Evolutionary conservation across 1,140 invertebrate genomes (phyloP).

Genomic region (Amphibalanus amphitrite): DNA sequence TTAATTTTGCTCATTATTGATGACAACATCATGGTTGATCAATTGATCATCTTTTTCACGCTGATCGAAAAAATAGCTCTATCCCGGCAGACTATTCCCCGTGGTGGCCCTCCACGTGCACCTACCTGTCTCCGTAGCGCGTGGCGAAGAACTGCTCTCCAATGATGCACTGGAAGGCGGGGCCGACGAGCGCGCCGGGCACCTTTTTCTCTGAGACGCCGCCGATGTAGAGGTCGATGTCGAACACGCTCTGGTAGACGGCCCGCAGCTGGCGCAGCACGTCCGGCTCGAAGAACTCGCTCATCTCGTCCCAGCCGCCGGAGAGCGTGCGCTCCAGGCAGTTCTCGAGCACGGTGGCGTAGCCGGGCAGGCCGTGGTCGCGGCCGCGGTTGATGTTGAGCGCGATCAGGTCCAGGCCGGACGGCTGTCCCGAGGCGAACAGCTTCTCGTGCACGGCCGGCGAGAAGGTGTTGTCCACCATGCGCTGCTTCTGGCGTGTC

Average conservation of each 20-base stretch:
- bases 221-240: constrained; percentile 22
- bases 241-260: constrained; percentile 15
- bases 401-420: constrained; percentile 23
- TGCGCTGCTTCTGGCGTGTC: constrained; percentile 71
- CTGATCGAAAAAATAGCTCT: no score
- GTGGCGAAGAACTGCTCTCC: constrained; percentile 27
- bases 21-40: no score
- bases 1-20: no score
- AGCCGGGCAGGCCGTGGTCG: constrained; percentile 43
- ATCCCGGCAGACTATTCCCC: no score
- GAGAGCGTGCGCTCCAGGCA: background rate
- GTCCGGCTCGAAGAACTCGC: constrained; percentile 10
- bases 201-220: constrained; percentile 28
- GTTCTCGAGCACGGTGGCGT: constrained; percentile 22
- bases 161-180: constrained; percentile 33
- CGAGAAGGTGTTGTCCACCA: constrained; percentile 28
- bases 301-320: constrained; percentile 21
- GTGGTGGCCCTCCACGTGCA: no score
- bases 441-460: background rate
- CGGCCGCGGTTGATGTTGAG: constrained; percentile 35
- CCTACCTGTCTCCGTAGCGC: constrained; percentile 23
- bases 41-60: no score
- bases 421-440: constrained; percentile 7
- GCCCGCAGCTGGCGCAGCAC: constrained; percentile 5
- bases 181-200: constrained; percentile 25